Percentiles rank a stretch among this genome's conserved stretches.
Conservation (phyloP, 2,888 invertebrate species). For the Caenorhabditis sp. region DNA sequence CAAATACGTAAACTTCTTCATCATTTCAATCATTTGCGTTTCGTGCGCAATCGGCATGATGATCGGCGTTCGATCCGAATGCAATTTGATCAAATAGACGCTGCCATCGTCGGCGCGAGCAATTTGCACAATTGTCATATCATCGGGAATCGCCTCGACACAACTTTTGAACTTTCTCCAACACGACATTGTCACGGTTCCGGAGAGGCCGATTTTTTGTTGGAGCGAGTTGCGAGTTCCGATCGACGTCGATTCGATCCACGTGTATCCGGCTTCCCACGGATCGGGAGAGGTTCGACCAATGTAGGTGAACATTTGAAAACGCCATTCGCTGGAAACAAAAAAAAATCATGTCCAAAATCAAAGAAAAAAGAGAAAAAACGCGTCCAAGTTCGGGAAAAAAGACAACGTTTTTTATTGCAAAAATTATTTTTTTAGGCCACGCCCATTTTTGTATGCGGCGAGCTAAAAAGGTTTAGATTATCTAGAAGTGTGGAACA, state of each 20-base stretch:
- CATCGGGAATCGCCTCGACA: constrained; percentile 21
- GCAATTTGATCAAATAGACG: constrained; percentile 34
- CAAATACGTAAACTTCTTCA: constrained; percentile 24
- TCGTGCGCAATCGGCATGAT: constrained; percentile 42
- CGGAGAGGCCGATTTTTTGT: constrained; percentile 10
- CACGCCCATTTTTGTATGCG: too few relatives aligned
- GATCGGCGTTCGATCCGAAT: constrained; percentile 30
- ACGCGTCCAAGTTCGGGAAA: too few relatives aligned
- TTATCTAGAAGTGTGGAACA: too few relatives aligned
- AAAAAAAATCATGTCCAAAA: constrained; percentile 2
- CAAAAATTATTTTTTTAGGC: too few relatives aligned
- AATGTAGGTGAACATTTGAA: constrained; percentile 32
- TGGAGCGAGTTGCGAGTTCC: constrained; percentile 33
- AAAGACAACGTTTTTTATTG: too few relatives aligned
- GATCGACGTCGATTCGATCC: constrained; percentile 42
- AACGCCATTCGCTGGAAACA: constrained; percentile 41
- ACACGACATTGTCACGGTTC: constrained; percentile 20
- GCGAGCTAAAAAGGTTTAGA: too few relatives aligned
- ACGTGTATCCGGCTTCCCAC: constrained; percentile 37
- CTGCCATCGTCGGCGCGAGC: constrained; percentile 27
- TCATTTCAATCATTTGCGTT: constrained; percentile 19
- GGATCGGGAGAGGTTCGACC: constrained; percentile 25
- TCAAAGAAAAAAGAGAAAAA: too few relatives aligned
- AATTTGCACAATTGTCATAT: constrained; percentile 39
- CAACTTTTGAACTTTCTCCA: constrained; percentile 11